Evolutionary conservation across 2,113 vertebrate genomes (phyloP), one percentile per base, ranked within the genome.

Genomic region (Hyla sarda): DNA sequence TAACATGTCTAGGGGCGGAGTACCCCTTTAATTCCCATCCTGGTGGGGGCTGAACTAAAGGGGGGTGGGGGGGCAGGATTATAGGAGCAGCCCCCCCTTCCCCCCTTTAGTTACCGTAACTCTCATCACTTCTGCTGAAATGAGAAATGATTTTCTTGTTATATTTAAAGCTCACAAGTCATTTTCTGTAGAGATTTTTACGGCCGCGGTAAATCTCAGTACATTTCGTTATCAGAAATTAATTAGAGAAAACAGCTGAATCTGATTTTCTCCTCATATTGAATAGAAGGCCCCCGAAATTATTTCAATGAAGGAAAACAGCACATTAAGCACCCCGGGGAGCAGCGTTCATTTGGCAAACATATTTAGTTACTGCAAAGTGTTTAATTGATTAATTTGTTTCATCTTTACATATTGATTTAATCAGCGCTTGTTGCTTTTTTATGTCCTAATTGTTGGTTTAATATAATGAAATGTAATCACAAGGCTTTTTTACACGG

Each of bases 301-400:
- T 0, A 60, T 81, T 81, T 25, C 56, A 28, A 19, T 65, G 37
- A 45, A 81, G 16, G 37, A 81, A 47, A 65, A 23, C 56, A 81
- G 78, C 56, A 47, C 19, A 81, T 65, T 45, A 65, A 81, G 78
- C 56, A 41, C 78, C 78, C 52, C 2, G 41, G 78, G 78, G 78
- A 81, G 56, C 32, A 47, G 78, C 58, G 56, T 60, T 81, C 78
- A 81, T 81, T 81, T 81, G 47, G 62, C 80, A 82, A 82, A 82
- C 80, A 82, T 52, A 82, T 69, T 81, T 69, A 82, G 62, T 71
- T 67, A 58, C 60, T 48, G 80, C 80, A 82, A 82, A 82, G 80
- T 82, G 47, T 82, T 82, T 82, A 67, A 82, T 69, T 82, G 62
- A 71, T 71, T 82, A 71, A 82, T 82, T 82, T 82, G 80, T 71